Percentiles rank a stretch among this genome's conserved stretches.
phyloP scores from a whole-genome alignment of 2,888 invertebrate species.

The Aphidius colemani region DNA sequence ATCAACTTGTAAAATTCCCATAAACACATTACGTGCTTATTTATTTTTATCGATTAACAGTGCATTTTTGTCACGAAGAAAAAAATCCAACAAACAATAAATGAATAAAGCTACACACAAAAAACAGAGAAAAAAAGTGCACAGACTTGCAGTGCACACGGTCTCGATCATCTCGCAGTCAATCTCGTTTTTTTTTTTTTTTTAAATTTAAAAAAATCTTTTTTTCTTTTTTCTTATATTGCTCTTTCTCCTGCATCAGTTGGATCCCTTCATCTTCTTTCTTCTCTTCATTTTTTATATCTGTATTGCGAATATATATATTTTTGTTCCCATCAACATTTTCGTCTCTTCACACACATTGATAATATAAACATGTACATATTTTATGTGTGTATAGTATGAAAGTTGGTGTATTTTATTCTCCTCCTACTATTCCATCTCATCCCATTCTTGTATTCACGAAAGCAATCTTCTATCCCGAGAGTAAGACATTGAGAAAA shows the following conservation, averaged over 20 bases:
- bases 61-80: no score
- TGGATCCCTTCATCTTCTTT: constrained; percentile 13
- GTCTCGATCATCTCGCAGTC: not conserved
- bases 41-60: no score
- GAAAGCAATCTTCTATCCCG: constrained; percentile 53
- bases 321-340: constrained; percentile 20
- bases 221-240: constrained; percentile 21
- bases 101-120: no score
- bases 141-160: no score
- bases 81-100: no score
- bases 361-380: not conserved
- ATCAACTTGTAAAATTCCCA: no score
- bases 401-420: not conserved
- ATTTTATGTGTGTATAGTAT: not conserved
- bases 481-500: constrained; percentile 59
- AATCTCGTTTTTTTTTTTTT: constrained; percentile 24
- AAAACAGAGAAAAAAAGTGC: no score
- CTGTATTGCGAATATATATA: constrained; percentile 22
- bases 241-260: constrained; percentile 10
- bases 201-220: not conserved
- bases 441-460: constrained; percentile 26
- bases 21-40: no score
- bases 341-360: constrained; percentile 16
- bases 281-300: constrained; percentile 10
- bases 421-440: constrained; percentile 4